Evolutionary conservation across 2,888 invertebrate genomes (phyloP).

Genomic region (Morpho deidamia): DNA sequence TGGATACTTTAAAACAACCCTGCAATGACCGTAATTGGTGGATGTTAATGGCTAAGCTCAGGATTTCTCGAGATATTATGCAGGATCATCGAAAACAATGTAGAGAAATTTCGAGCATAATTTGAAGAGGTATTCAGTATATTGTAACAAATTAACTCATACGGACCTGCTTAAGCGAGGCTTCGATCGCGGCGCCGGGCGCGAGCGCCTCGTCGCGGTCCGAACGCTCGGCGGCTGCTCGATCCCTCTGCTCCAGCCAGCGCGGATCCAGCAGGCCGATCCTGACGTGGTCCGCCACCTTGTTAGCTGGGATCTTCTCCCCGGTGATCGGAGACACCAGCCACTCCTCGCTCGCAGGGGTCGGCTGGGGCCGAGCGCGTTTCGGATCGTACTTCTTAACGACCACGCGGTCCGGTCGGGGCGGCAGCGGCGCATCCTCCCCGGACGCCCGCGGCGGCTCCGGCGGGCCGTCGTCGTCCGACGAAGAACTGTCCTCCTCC

Average conservation of each 20-base stretch:
- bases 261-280: constrained; percentile 97
- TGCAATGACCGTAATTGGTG: too few relatives aligned
- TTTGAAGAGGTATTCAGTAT: too few relatives aligned
- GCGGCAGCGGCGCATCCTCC: constrained; percentile 86
- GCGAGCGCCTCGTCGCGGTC: constrained; percentile 83
- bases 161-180: constrained; percentile 88
- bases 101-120: too few relatives aligned
- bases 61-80: too few relatives aligned
- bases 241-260: constrained; percentile 98
- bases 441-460: constrained; percentile 50
- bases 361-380: constrained; percentile 77
- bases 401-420: constrained; percentile 93
- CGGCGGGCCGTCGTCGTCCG: constrained; percentile 63
- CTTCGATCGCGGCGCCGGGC: constrained; percentile 93
- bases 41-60: too few relatives aligned
- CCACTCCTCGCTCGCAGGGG: constrained; percentile 86
- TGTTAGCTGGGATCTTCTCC: constrained; percentile 97
- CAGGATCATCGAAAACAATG: too few relatives aligned
- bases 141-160: too few relatives aligned
- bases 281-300: constrained; percentile 98
- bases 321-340: constrained; percentile 99
- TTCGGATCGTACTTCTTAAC: constrained; percentile 99
- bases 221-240: constrained; percentile 94
- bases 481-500: constrained; percentile 89
- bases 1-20: too few relatives aligned